A percentile compares a stretch with the other conserved stretches of the same genome.
Evolutionary conservation across 1,140 invertebrate genomes (phyloP).

Genomic region (Drosophila orosa): DNA sequence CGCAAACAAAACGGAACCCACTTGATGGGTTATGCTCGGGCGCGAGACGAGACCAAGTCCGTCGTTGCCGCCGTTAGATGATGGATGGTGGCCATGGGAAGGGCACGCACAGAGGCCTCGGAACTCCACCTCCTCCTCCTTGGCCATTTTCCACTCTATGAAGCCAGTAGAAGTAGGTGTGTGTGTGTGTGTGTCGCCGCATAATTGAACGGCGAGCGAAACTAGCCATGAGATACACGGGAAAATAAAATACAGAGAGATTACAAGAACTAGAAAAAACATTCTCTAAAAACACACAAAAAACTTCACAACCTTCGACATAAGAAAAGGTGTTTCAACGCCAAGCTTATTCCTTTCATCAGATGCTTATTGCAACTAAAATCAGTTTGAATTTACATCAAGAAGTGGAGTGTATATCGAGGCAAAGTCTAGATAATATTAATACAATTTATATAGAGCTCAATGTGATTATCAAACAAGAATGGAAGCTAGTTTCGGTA

Average conservation of each 20-base stretch:
- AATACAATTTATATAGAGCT: too few relatives aligned
- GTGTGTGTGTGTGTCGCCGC: slow-evolving; percentile 39
- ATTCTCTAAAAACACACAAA: not conserved
- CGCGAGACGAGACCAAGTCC: slow-evolving; percentile 13
- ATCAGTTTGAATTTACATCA: not conserved
- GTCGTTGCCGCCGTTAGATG: slow-evolving; percentile 16
- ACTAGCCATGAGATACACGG: slow-evolving; percentile 10
- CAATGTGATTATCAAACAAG: too few relatives aligned
- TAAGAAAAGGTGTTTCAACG: too few relatives aligned
- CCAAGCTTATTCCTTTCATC: too few relatives aligned
- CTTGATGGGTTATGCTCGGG: slow-evolving; percentile 51
- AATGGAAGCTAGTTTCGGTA: too few relatives aligned
- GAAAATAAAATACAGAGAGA: too few relatives aligned
- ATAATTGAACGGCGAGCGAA: slow-evolving; percentile 58
- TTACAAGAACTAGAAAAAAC: not conserved
- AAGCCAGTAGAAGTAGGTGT: too few relatives aligned
- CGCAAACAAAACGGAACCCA: slow-evolving; percentile 69
- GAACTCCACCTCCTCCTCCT: not conserved
- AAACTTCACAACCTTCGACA: not conserved
- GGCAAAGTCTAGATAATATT: too few relatives aligned
- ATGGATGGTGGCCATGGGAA: slow-evolving; percentile 53
- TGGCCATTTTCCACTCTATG: slow-evolving; percentile 5
- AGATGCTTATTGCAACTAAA: not conserved
- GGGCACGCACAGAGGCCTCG: slow-evolving; percentile 34
- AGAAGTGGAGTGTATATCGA: too few relatives aligned